phyloP scores from a whole-genome alignment of 2,113 vertebrate genomes.

The Potamarius usumacintae region DNA sequence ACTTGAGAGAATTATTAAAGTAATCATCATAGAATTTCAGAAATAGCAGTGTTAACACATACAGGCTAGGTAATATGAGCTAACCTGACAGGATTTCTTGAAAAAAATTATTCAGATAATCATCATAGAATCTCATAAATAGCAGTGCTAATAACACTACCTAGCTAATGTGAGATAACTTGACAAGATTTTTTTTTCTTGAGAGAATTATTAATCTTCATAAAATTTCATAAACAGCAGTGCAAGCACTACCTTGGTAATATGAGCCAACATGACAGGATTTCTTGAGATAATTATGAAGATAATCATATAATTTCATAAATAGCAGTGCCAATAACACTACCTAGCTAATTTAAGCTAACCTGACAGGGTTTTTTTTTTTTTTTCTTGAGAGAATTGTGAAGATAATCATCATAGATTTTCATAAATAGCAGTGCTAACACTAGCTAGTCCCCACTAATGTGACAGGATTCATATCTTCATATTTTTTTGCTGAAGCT shows the following conservation, averaged over 20 bases:
- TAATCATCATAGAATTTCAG: not conserved
- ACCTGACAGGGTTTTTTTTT: no score
- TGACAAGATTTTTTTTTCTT: not conserved
- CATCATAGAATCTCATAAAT: not conserved
- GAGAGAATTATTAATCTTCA: not conserved
- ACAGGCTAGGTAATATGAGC: not conserved
- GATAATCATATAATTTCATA: no score
- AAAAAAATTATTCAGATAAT: not conserved
- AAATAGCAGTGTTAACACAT: no score
- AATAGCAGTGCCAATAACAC: no score
- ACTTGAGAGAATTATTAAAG: not conserved
- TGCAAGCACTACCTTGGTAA: not conserved
- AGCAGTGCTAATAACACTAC: not conserved
- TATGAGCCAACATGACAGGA: not conserved
- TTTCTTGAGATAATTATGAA: not conserved
- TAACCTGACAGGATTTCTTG: not conserved
- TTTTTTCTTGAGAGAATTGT: no score
- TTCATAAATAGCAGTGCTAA: not conserved
- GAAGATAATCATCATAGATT: no score
- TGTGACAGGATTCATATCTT: not conserved
- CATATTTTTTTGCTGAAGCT: not conserved
- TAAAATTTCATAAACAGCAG: not conserved
- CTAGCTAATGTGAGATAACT: not conserved
- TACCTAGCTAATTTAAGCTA: no score
- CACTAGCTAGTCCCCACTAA: not conserved